Conservation (phyloP, 1,140 invertebrate species). For the Drosophila malerkotliana region DNA sequence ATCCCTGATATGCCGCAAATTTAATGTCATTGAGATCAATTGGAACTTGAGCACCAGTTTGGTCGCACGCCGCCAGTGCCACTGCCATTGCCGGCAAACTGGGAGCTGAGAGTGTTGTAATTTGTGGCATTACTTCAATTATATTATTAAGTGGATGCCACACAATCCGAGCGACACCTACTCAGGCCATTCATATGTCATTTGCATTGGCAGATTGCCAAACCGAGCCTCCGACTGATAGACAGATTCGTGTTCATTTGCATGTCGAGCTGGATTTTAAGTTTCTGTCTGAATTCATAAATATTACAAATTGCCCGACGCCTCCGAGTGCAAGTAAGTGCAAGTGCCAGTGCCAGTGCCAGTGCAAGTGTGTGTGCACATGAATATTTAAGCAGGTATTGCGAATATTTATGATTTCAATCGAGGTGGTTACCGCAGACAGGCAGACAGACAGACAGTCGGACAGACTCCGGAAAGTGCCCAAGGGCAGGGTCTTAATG, state of each 20-base stretch:
- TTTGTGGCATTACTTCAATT: conserved; percentile 72
- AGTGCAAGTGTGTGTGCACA: conserved; percentile 36
- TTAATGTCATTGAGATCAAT: conserved; percentile 53
- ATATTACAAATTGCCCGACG: conserved; percentile 51
- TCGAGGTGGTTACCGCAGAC: conserved; percentile 11
- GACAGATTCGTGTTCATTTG: conserved; percentile 42
- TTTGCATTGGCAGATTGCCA: conserved; percentile 43
- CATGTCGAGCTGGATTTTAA: conserved; percentile 46
- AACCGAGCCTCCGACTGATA: conserved; percentile 24
- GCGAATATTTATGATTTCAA: conserved; percentile 56
- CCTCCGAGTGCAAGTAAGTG: conserved; percentile 31
- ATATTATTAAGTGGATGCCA: conserved; percentile 59
- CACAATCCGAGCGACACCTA: conserved; percentile 33
- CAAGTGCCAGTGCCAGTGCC: conserved; percentile 12
- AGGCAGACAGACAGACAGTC: conserved; percentile 2
- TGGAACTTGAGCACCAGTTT: conserved; percentile 38
- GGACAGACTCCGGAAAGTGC: conserved; percentile 1
- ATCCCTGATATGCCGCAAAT: conserved; percentile 24
- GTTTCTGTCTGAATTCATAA: conserved; percentile 54
- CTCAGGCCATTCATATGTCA: conserved; percentile 38
- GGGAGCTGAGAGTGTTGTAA: conserved; percentile 37
- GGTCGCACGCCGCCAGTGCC: conserved; percentile 22
- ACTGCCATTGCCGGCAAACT: conserved; percentile 23
- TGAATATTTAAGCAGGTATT: conserved; percentile 44
- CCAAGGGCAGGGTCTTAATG: conserved; percentile 26